A percentile compares a stretch with the other conserved stretches of the same genome.
phyloP scores from a whole-genome alignment of 2,888 invertebrate genomes.

The Drosophila nr. perissopoda region DNA sequence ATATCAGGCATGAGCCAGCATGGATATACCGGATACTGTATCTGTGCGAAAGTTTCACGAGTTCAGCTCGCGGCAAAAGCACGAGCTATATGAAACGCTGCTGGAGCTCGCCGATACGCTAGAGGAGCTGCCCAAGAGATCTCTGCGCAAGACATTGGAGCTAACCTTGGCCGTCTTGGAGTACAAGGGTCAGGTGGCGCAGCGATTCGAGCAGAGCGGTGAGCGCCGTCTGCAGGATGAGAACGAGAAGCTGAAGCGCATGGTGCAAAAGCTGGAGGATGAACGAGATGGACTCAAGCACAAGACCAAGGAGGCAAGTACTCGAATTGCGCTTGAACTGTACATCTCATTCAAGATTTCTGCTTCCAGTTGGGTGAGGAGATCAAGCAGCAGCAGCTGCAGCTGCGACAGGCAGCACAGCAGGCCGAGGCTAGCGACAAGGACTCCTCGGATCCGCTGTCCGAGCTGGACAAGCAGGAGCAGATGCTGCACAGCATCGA shows the following conservation, averaged over 20 bases:
- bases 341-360: background rate
- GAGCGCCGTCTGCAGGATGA: conserved; percentile 80
- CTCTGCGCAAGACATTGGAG: conserved; percentile 82
- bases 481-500: conserved; percentile 85
- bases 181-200: conserved; percentile 82
- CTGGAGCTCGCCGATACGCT: conserved; percentile 71
- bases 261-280: conserved; percentile 81
- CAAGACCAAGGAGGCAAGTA: conserved; percentile 79
- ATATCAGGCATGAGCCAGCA: conserved; percentile 64
- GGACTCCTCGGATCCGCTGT: conserved; percentile 86
- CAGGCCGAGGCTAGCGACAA: conserved; percentile 83
- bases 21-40: conserved; percentile 81
- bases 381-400: conserved; percentile 77
- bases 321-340: too few relatives aligned
- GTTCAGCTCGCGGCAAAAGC: conserved; percentile 76
- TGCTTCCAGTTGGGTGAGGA: conserved; percentile 80
- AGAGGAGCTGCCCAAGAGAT: conserved; percentile 83
- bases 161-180: conserved; percentile 80
- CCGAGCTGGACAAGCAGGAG: conserved; percentile 86
- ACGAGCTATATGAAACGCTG: conserved; percentile 82
- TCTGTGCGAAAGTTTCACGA: conserved; percentile 81
- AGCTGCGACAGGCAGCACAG: conserved; percentile 76
- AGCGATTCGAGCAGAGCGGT: conserved; percentile 56
- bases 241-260: conserved; percentile 82
- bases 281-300: conserved; percentile 76